Evolutionary conservation across 2,888 invertebrate species (phyloP).

Genomic region (Invenusta paracnida): DNA sequence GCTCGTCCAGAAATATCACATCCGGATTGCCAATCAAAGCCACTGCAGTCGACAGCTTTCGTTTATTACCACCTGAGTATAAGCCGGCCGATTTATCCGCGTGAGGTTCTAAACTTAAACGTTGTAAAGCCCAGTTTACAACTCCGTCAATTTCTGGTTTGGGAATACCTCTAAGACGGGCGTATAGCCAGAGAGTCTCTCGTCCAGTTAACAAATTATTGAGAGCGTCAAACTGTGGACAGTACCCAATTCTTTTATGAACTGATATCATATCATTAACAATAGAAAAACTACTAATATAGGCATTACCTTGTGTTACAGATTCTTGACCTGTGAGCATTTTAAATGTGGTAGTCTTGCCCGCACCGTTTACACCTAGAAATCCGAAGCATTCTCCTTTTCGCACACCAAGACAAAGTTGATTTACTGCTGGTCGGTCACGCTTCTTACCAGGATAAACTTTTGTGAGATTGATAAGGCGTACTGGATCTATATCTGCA

Average conservation of each 20-base stretch:
- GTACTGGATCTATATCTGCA: conserved; percentile 61
- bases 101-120: conserved; percentile 66
- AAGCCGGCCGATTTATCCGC: conserved; percentile 58
- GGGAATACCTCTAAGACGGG: conserved; percentile 70
- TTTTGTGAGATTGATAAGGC: conserved; percentile 49
- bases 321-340: conserved; percentile 65
- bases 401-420: conserved; percentile 54
- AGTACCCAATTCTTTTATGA: conserved; percentile 75
- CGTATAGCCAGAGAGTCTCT: conserved; percentile 72
- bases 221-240: conserved; percentile 80
- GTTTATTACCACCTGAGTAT: conserved; percentile 72
- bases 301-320: conserved; percentile 64
- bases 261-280: conserved; percentile 65
- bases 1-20: conserved; percentile 73
- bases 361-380: conserved; percentile 78
- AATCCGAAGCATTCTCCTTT: conserved; percentile 73
- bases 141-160: conserved; percentile 54
- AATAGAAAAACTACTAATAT: conserved; percentile 63
- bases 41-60: conserved; percentile 75
- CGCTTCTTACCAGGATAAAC: conserved; percentile 33
- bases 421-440: conserved; percentile 51
- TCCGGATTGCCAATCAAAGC: conserved; percentile 71
- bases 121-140: conserved; percentile 63
- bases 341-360: conserved; percentile 80
- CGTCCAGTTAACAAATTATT: conserved; percentile 73